These are phyloP conservation scores for Aleiodes alternator DNA, from an alignment of 2,888 invertebrate species.

Conservation along the genomic window DNA sequence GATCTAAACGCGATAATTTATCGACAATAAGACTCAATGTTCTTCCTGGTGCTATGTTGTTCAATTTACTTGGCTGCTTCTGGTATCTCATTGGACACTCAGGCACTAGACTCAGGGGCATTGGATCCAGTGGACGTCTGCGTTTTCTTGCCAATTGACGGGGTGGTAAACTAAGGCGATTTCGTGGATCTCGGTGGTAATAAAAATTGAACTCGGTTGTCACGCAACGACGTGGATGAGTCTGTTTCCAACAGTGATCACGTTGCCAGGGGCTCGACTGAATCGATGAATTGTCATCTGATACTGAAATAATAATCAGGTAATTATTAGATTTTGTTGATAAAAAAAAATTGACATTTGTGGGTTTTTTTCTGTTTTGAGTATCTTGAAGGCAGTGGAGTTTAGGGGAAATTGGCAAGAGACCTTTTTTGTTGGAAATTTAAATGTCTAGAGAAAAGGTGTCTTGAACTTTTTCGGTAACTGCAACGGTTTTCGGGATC, in stretches of 20 bases:
- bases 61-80: slow-evolving; percentile 58
- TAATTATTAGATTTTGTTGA: too few relatives aligned
- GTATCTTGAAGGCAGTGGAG: too few relatives aligned
- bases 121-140: slow-evolving; percentile 81
- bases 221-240: slow-evolving; percentile 84
- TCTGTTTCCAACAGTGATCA: slow-evolving; percentile 93
- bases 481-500: too few relatives aligned
- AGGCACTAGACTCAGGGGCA: slow-evolving; percentile 61
- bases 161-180: slow-evolving; percentile 73
- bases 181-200: slow-evolving; percentile 80
- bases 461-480: too few relatives aligned
- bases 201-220: slow-evolving; percentile 86
- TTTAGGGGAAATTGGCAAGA: too few relatives aligned
- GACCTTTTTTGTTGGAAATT: background rate
- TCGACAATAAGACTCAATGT: slow-evolving; percentile 70
- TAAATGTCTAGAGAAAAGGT: slow-evolving; percentile 1
- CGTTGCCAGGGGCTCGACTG: slow-evolving; percentile 94
- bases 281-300: slow-evolving; percentile 93
- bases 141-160: slow-evolving; percentile 79
- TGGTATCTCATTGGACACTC: slow-evolving; percentile 58
- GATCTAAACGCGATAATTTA: slow-evolving; percentile 72
- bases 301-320: slow-evolving; percentile 77
- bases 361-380: too few relatives aligned
- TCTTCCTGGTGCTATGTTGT: slow-evolving; percentile 62
- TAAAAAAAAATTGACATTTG: too few relatives aligned